phyloP scores from a whole-genome alignment of 2,113 vertebrate genomes.

The Cervus canadensis region DNA sequence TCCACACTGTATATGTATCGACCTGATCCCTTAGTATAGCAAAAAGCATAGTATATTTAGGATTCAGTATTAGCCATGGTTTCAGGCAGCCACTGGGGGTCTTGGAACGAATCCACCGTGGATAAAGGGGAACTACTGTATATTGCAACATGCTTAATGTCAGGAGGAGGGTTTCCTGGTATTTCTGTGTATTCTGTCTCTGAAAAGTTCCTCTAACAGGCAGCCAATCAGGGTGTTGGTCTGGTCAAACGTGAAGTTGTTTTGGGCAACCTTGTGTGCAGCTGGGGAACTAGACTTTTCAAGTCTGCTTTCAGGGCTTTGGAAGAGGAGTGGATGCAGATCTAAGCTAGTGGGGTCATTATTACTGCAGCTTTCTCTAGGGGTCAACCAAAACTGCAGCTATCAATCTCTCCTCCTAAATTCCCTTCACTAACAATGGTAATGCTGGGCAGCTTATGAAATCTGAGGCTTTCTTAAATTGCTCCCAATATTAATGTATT shows the following conservation, averaged over 20 bases:
- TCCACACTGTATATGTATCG: accelerated
- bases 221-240: neutral
- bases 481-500: neutral
- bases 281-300: neutral
- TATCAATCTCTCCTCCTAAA: neutral
- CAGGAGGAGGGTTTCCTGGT: neutral
- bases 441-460: neutral
- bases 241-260: neutral
- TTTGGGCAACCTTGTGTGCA: too few relatives aligned
- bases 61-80: neutral
- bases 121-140: neutral
- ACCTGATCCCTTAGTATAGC: neutral
- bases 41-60: neutral
- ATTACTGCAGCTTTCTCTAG: neutral
- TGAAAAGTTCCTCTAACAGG: neutral
- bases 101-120: accelerated
- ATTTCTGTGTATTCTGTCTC: neutral
- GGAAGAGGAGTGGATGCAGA: neutral
- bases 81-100: neutral
- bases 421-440: neutral
- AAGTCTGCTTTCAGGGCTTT: neutral
- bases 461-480: neutral
- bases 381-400: neutral
- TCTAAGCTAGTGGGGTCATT: neutral
- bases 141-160: neutral